A percentile compares a stretch with the other conserved stretches of the same genome.
Evolutionary conservation across 2,888 invertebrate genomes (phyloP).

Genomic region (Molorchus minor): DNA sequence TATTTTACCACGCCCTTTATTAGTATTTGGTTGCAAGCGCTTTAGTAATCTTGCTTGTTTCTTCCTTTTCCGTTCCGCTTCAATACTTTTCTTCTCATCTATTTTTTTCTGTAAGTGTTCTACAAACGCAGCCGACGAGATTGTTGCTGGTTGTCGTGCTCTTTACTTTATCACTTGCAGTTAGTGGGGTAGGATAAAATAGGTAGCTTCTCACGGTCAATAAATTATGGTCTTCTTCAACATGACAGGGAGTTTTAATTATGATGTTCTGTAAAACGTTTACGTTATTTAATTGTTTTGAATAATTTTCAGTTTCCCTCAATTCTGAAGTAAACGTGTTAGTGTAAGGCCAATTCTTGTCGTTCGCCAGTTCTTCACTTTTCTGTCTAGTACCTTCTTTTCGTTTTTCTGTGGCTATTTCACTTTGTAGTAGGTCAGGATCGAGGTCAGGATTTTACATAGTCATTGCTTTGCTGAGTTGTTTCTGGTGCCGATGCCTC

Average conservation of each 20-base stretch:
- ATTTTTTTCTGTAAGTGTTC: constrained; percentile 4
- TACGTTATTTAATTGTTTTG: constrained; percentile 5
- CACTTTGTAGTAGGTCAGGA: constrained; percentile 13
- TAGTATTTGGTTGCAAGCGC: constrained; percentile 9
- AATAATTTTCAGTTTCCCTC: background rate
- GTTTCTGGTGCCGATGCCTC: constrained; percentile 4
- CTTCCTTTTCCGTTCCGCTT: constrained; percentile 9
- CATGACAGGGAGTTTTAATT: constrained; percentile 9
- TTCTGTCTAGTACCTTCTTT: constrained; percentile 6
- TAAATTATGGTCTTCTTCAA: constrained; percentile 1
- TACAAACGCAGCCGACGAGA: constrained; percentile 2
- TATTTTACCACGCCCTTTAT: constrained; percentile 11
- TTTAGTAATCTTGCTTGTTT: constrained; percentile 13
- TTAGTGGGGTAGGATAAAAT: constrained; percentile 11
- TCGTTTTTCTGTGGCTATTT: constrained; percentile 11
- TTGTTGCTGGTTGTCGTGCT: constrained; percentile 5
- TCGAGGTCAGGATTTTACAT: too few relatives aligned
- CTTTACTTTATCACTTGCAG: constrained; percentile 8
- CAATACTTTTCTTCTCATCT: constrained; percentile 9
- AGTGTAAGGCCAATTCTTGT: constrained; percentile 6
- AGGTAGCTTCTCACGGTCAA: constrained; percentile 2
- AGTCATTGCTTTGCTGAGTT: constrained; percentile 8
- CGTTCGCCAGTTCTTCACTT: constrained; percentile 9
- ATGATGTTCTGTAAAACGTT: constrained; percentile 10
- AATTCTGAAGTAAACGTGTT: constrained; percentile 5